These are phyloP conservation scores for Otolemur crassicaudatus DNA, from an alignment of 2,797 vertebrate genomes.

Conservation along the genomic window DNA sequence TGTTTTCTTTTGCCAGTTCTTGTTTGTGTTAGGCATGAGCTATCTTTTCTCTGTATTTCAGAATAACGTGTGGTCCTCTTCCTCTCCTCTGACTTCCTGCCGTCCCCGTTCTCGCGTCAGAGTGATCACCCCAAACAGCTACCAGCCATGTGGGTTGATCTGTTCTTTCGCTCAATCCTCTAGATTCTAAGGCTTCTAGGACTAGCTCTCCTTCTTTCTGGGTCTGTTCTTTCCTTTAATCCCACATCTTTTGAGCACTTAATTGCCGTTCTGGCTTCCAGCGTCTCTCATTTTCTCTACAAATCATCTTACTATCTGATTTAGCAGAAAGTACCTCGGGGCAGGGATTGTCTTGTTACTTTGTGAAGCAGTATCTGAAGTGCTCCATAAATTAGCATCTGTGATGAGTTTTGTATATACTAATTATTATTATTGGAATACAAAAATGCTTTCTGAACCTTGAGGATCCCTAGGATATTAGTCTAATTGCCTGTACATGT, in stretches of 20 bases:
- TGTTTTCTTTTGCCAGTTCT: not conserved
- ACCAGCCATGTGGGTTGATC: not conserved
- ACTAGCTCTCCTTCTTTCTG: not conserved
- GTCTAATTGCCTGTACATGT: constrained; percentile 54
- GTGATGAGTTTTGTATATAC: constrained; percentile 31
- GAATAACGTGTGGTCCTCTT: not conserved
- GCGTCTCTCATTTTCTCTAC: constrained; percentile 34
- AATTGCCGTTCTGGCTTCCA: constrained; percentile 50
- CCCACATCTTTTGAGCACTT: constrained; percentile 34
- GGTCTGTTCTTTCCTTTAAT: constrained; percentile 46
- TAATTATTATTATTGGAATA: constrained; percentile 71
- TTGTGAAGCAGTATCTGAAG: constrained; percentile 47
- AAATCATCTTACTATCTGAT: constrained; percentile 14
- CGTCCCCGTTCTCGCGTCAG: not conserved
- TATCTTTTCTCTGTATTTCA: not conserved
- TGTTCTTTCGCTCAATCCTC: not conserved
- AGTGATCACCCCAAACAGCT: not conserved
- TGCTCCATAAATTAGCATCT: constrained; percentile 72
- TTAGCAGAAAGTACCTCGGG: constrained; percentile 52
- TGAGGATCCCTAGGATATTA: not conserved
- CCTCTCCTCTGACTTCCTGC: not conserved
- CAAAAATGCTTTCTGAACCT: constrained; percentile 66
- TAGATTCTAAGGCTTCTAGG: not conserved
- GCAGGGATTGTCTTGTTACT: constrained; percentile 50
- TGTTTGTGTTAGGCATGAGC: not conserved